Evolutionary conservation across 2,113 vertebrate genomes (phyloP).

Genomic region (Meles meles): DNA sequence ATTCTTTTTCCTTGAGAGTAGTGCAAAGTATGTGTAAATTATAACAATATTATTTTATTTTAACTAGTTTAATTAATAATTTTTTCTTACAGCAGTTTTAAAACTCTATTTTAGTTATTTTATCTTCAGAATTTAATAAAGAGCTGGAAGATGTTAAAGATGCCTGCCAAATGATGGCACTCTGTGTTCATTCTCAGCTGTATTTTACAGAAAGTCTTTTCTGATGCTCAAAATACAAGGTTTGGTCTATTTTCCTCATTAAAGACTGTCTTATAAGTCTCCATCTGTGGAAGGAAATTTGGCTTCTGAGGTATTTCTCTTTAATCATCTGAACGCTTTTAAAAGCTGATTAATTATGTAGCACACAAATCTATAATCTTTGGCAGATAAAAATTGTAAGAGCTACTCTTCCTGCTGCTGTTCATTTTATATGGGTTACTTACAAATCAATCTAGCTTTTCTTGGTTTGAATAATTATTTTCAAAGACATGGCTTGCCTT

Average conservation of each 20-base stretch:
- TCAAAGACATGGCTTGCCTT: background rate
- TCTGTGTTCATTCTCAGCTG: background rate
- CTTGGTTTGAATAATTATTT: constrained; percentile 19
- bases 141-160: background rate
- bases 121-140: background rate
- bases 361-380: constrained; percentile 11
- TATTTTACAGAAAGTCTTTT: background rate
- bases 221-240: background rate
- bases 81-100: background rate
- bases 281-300: constrained; percentile 13
- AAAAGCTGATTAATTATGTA: constrained; percentile 50
- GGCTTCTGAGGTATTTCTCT: constrained; percentile 6
- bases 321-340: constrained; percentile 56
- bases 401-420: background rate
- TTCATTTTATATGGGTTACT: background rate
- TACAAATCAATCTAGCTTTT: constrained; percentile 36
- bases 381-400: constrained; percentile 47
- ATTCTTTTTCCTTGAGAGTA: background rate
- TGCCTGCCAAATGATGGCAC: background rate
- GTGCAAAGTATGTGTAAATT: background rate
- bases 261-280: background rate
- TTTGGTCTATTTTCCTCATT: background rate
- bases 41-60: background rate
- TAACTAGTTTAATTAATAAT: background rate
- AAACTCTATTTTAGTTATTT: background rate